Evolutionary conservation across 1,140 invertebrate species (phyloP), one percentile per base, ranked within the genome.

Genomic region (Pogonomyrmex barbatus): DNA sequence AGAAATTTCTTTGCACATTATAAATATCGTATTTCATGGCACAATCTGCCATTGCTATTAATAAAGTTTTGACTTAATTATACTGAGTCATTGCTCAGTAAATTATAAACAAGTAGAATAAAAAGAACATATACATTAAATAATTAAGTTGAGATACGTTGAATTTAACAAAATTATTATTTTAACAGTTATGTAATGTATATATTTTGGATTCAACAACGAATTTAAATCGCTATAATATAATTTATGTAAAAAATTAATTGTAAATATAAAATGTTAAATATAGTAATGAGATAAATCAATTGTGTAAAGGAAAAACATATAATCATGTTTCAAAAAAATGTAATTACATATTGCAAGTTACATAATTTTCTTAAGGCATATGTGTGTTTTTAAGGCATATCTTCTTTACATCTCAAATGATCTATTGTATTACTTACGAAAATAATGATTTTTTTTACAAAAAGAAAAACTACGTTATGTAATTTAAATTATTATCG

Each of bases 1-100:
- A 82, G 24, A 58, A 81, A 70, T 70, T 70, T 45, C 54, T 75
- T 52, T 67, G 9, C 65, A 14, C 33, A n/a, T 33, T 14, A 5
- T 45, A 0, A 39, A 50, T 52, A 39, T 39, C 4, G 14, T 42
- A 58, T 50, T 42, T 24, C 12, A 52, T 12, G 30, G 4, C 4
- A 14, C 17, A 52, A 52, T 33, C 8, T 36, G 14, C 30, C 2
- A 9, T 30, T 1, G 14, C 17, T 17, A 68, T 45, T 58, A 62
- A 63, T 63, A 2, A 77, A 78, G 10, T 63, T 24, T 24, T 65
- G 33, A 65, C 1, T 8, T 12, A 36, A 47, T 62, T 24, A 24
- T 24, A 24, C 24, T 24, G 24, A 24, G 0, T 24, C 24, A 24
- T 24, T 45, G 4, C 39, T 62, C 8, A 50, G 47, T 36, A n/a